Conservation (phyloP, 2,888 invertebrate species). For the Tiliacea citrago region DNA sequence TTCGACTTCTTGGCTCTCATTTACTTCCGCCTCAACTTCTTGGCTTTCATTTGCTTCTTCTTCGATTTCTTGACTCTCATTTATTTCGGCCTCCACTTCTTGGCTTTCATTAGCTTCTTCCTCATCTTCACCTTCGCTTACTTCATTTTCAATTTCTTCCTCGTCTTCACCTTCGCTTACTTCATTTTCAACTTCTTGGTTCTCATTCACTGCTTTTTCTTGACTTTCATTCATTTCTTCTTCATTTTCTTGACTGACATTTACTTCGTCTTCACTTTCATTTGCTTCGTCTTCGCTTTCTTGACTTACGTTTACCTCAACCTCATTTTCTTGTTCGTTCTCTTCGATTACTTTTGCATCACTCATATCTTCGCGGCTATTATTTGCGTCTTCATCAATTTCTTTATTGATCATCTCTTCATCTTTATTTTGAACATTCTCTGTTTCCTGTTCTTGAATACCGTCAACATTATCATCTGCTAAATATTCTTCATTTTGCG, state of each 20-base stretch:
- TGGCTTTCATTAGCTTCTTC: conserved; percentile 36
- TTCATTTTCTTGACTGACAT: conserved; percentile 42
- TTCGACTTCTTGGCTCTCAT: conserved; percentile 25
- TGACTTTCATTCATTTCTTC: conserved; percentile 30
- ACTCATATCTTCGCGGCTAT: conserved; percentile 6
- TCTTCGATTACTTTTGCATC: conserved; percentile 1
- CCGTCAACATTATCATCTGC: conserved; percentile 46
- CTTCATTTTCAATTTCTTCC: conserved; percentile 31
- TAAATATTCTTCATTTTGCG: conserved; percentile 30
- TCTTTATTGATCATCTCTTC: conserved; percentile 22
- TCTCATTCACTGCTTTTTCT: conserved; percentile 7
- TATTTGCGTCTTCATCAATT: conserved; percentile 12
- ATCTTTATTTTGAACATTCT: conserved; percentile 20
- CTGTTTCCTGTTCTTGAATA: conserved; percentile 8
- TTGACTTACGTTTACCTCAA: conserved; percentile 11
- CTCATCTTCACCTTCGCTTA: conserved; percentile 26
- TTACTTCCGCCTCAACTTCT: conserved; percentile 1
- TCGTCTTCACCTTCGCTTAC: conserved; percentile 31
- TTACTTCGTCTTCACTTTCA: conserved; percentile 26
- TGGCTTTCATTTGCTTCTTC: conserved; percentile 24
- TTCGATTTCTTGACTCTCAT: conserved; percentile 19
- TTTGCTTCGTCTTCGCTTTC: conserved; percentile 13
- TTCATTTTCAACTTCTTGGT: conserved; percentile 33
- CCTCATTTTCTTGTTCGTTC: conserved; percentile 7
- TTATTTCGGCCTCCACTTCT: conserved; percentile 3